These are phyloP conservation scores for Poecilia velifera DNA, from an alignment of 2,797 vertebrate species.

Conservation along the genomic window DNA sequence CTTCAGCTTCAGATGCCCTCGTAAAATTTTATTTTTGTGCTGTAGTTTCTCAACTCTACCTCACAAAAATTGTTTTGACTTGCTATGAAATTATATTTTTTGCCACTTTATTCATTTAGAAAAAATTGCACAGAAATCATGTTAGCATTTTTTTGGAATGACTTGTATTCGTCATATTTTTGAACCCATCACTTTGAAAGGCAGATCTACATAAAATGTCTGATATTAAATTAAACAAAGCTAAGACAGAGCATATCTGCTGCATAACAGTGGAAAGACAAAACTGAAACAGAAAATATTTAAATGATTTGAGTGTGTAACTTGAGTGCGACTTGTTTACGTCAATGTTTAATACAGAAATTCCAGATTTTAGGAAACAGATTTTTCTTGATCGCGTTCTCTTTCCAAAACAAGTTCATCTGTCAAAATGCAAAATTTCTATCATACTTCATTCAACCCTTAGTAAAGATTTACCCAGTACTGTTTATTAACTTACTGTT, in stretches of 20 bases:
- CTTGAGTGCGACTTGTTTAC: neutral
- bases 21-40: too few relatives aligned
- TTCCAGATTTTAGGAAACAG: neutral
- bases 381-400: neutral
- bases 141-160: too few relatives aligned
- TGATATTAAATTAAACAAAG: neutral
- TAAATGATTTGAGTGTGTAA: neutral
- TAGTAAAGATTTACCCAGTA: neutral
- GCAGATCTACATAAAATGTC: neutral
- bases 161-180: neutral
- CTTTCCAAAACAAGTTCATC: neutral
- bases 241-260: neutral
- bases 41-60: too few relatives aligned
- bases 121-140: neutral
- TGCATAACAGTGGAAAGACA: neutral
- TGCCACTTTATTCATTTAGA: too few relatives aligned
- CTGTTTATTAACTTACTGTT: conserved; percentile 70
- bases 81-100: too few relatives aligned
- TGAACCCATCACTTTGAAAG: neutral
- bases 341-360: neutral
- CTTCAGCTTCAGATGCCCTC: too few relatives aligned
- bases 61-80: too few relatives aligned
- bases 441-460: neutral
- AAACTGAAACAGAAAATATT: neutral
- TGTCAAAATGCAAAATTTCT: neutral